Conservation (phyloP, 2,797 vertebrate genomes). For the Iguana delicatissima region DNA sequence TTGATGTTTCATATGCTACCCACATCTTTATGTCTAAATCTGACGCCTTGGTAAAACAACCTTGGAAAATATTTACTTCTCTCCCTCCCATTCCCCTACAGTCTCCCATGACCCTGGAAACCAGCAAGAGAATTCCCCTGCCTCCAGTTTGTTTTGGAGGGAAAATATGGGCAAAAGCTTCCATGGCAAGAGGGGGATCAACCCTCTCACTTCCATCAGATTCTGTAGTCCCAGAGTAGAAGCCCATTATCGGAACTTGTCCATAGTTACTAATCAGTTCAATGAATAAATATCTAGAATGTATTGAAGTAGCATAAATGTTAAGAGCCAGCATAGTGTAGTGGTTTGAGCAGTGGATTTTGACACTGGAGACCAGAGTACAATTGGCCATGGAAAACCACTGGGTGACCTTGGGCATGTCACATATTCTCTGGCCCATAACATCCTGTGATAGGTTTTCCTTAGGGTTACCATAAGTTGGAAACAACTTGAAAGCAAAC, state of each 20-base stretch:
- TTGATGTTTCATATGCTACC: neutral
- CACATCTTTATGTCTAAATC: neutral
- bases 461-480: no score
- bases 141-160: neutral
- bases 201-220: neutral
- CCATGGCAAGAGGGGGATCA: no score
- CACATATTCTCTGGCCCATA: no score
- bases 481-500: no score
- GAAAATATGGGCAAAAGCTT: neutral
- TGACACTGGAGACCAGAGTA: no score
- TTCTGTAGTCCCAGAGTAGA: neutral
- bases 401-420: no score
- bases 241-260: neutral
- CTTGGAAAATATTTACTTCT: neutral
- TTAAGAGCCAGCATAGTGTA: no score
- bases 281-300: neutral
- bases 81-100: neutral
- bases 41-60: neutral
- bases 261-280: neutral
- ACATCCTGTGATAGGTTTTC: no score
- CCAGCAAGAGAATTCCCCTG: neutral
- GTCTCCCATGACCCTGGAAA: neutral
- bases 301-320: no score
- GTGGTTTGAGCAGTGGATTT: no score
- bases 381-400: no score